These are phyloP conservation scores for Pseudoatta argentina DNA, from an alignment of 1,140 invertebrate species.

Conservation along the genomic window DNA sequence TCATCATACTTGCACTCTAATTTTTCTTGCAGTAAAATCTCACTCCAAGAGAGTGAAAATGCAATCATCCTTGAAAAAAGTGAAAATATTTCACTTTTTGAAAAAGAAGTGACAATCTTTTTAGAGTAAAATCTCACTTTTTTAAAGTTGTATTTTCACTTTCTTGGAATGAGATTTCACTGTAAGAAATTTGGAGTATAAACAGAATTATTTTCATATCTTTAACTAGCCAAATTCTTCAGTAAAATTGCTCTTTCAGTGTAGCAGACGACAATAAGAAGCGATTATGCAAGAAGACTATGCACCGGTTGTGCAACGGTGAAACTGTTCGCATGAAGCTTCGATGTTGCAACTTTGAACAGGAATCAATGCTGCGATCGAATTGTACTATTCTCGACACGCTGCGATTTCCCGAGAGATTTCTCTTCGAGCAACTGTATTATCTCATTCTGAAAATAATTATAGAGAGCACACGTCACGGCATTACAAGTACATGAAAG, in stretches of 20 bases:
- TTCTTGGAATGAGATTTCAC: too few species aligned
- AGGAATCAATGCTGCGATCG: constrained; percentile 21
- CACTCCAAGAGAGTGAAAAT: too few species aligned
- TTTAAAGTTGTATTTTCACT: too few species aligned
- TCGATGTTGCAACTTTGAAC: constrained; percentile 41
- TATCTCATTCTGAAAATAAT: constrained; percentile 58
- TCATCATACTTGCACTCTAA: too few species aligned
- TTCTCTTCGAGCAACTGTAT: constrained; percentile 69
- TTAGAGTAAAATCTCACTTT: too few species aligned
- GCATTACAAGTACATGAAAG: not conserved
- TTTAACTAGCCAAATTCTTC: too few species aligned
- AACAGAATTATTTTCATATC: too few species aligned
- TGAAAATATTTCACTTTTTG: too few species aligned
- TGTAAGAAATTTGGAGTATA: too few species aligned
- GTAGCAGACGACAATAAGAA: constrained; percentile 69
- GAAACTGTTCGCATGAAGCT: constrained; percentile 50
- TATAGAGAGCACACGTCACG: not conserved
- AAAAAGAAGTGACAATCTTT: too few species aligned
- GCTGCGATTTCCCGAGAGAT: constrained; percentile 64
- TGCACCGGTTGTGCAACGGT: constrained; percentile 70
- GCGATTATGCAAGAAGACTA: constrained; percentile 67
- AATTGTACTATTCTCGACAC: constrained; percentile 50
- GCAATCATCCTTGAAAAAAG: too few species aligned
- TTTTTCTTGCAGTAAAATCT: too few species aligned
- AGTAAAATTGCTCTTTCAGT: not conserved